These are phyloP conservation scores for Macrochelys suwanniensis DNA, from an alignment of 2,797 vertebrate species.

Conservation along the genomic window DNA sequence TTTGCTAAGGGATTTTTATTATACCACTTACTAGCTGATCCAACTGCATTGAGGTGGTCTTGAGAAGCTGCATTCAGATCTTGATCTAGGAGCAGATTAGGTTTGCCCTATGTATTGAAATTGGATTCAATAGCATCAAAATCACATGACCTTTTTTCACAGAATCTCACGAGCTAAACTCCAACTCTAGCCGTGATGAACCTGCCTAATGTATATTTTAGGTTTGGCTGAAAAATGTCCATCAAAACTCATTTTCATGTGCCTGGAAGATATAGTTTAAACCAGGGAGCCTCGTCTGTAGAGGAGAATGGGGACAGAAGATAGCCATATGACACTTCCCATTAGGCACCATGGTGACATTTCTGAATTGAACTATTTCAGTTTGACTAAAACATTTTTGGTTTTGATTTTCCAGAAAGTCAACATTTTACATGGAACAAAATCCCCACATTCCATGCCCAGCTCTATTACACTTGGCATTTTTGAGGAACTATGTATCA, in stretches of 20 bases:
- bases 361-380: not conserved
- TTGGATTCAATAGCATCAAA: not conserved
- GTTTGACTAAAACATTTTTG: not conserved
- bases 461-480: not conserved
- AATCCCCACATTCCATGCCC: accelerated
- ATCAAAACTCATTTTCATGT: no score
- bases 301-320: no score
- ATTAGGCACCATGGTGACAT: accelerated
- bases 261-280: no score
- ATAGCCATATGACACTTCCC: not conserved
- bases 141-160: not conserved
- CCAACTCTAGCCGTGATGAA: not conserved
- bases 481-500: slow-evolving; percentile 1
- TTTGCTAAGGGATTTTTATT: not conserved
- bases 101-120: accelerated
- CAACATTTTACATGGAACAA: not conserved
- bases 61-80: not conserved
- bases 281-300: no score
- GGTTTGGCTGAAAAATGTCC: no score
- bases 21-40: not conserved
- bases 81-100: not conserved
- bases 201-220: no score
- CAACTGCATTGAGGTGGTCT: not conserved
- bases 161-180: not conserved
- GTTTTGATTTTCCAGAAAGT: not conserved